Base-by-base conservation (phyloP, 2,888 invertebrate genomes). In the Listrodromus nycthemerus region DNA sequence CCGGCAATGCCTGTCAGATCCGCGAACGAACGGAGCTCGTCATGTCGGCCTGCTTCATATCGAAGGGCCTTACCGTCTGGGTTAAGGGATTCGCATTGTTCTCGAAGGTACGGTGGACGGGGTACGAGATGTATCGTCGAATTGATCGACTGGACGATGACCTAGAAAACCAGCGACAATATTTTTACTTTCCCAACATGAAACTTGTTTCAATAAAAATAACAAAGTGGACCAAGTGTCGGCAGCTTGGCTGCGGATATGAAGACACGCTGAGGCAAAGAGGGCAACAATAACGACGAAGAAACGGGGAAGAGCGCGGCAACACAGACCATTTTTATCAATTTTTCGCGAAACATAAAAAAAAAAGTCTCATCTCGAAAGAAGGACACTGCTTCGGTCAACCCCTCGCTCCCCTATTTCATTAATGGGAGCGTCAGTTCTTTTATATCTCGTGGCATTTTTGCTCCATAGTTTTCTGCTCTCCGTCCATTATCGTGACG, bases 1-100 rank as follows among this genome's bases (percentile, higher is more conserved):
- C 77, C 67, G 82, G 75, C 84, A 71, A 84, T 80, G 84, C 84
- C 86, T 86, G 82, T 86, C 87, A 83, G 77, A 86, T 83, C 50
- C 55, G 52, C 65, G 80, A 79, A 45, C 78, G 74, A 84, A 48
- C 85, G 30, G 76, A 37, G 69, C 63, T 70, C 82, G 80, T 84
- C 55, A 67, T 70, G 55, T 13, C 33, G 37, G 16, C 24, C 45
- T 71, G 55, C 76, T 55, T 80, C 85, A 88, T 88, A 89, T 88
- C 80, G 87, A 86, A 88, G 84, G 86, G n/a, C 21, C 19, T 63
- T 33, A n/a, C 21, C 19, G 19, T 63, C 48, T 30, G 30, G 16
- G 19, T 19, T 2, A 30, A 63, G 61, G 48, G 63, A 48, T 74
- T 63, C 27, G 10, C 48, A 48, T 74, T 74, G 73, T 63, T 41